phyloP scores from a whole-genome alignment of 2,797 vertebrate species.

The Spinus pinus region DNA sequence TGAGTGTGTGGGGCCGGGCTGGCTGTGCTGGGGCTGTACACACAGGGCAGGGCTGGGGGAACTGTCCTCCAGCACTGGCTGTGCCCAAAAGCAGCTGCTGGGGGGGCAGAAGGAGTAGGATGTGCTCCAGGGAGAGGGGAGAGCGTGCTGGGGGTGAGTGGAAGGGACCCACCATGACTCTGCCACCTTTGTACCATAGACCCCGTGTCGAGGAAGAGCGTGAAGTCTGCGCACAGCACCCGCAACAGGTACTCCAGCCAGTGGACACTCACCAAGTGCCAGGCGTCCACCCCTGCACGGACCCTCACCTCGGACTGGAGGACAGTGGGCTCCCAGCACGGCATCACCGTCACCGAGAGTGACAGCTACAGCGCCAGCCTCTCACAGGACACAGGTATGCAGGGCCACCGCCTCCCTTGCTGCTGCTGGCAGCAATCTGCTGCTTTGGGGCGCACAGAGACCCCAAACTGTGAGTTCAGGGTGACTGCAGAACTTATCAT shows the following conservation, averaged over 20 bases:
- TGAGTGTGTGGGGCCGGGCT: slow-evolving; percentile 65
- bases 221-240: slow-evolving; percentile 94
- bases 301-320: slow-evolving; percentile 97
- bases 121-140: fast-evolving
- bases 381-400: slow-evolving; percentile 94
- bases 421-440: not conserved
- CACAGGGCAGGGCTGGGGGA: fast-evolving
- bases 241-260: slow-evolving; percentile 97
- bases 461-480: fast-evolving
- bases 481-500: fast-evolving
- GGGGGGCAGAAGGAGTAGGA: not conserved
- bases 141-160: not conserved
- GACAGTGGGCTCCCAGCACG: slow-evolving; percentile 94
- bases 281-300: slow-evolving; percentile 93
- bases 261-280: slow-evolving; percentile 98
- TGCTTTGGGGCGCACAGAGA: fast-evolving
- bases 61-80: fast-evolving
- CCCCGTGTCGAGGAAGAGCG: slow-evolving; percentile 94
- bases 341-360: slow-evolving; percentile 96
- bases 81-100: not conserved
- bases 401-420: not conserved
- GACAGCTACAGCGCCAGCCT: slow-evolving; percentile 99
- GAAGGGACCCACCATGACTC: fast-evolving
- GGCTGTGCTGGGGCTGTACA: not conserved
- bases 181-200: slow-evolving; percentile 68